These are phyloP conservation scores for Clarias fuscus DNA, from an alignment of 2,797 vertebrate species.

Conservation along the genomic window DNA sequence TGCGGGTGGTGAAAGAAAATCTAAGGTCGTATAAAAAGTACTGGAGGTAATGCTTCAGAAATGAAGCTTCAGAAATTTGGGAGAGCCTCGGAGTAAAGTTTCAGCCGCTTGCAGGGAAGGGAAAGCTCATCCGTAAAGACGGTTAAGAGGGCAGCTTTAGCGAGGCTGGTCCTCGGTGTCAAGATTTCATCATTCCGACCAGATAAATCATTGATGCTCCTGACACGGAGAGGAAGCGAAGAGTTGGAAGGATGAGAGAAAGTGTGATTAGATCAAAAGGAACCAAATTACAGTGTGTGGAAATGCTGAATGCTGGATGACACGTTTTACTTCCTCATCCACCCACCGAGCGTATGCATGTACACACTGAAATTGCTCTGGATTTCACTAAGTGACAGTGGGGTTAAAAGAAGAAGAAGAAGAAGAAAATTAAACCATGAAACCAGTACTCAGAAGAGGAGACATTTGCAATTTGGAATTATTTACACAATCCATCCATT, in stretches of 20 bases:
- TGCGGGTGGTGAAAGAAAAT: neutral
- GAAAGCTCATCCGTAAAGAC: neutral
- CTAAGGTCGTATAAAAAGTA: neutral
- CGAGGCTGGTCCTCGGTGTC: neutral
- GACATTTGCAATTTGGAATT: neutral
- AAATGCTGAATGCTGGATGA: conserved; percentile 39
- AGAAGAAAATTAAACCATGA: neutral
- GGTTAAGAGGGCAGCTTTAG: neutral
- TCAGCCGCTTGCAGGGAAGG: too few relatives aligned
- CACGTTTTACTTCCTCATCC: conserved; percentile 40
- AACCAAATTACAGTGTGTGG: conserved; percentile 47
- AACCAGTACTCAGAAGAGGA: neutral
- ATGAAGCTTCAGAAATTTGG: neutral
- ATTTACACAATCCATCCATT: neutral
- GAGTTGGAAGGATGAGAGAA: conserved; percentile 18
- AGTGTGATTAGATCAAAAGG: conserved; percentile 40
- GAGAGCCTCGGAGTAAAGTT: neutral
- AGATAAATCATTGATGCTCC: conserved; percentile 34
- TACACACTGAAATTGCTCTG: conserved; percentile 16
- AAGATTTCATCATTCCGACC: conserved; percentile 35
- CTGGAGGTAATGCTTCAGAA: neutral
- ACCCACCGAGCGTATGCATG: conserved; percentile 16
- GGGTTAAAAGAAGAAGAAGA: neutral
- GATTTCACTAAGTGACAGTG: conserved; percentile 20
- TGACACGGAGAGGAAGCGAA: conserved; percentile 27